phyloP scores from a whole-genome alignment of 2,888 invertebrate species.

The Brachypalpus laphriformis region DNA sequence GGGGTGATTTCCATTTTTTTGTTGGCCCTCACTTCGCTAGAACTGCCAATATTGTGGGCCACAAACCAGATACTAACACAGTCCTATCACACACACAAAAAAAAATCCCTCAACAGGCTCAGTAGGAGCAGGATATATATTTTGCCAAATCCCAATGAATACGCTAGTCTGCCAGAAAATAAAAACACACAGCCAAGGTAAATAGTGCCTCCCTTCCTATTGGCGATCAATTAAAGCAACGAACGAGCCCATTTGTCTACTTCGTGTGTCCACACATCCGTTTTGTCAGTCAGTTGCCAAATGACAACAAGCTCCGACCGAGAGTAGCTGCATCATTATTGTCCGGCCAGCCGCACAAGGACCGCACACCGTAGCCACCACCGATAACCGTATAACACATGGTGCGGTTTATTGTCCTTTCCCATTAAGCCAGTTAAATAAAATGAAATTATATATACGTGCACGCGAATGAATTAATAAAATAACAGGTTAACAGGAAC shows the following conservation, averaged over 20 bases:
- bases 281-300: constrained; percentile 51
- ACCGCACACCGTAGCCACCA: not conserved
- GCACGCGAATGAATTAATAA: constrained; percentile 49
- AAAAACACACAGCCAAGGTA: not conserved
- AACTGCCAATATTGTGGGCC: constrained; percentile 50
- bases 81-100: constrained; percentile 23
- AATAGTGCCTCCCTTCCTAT: constrained; percentile 42
- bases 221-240: constrained; percentile 68
- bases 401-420: constrained; percentile 66
- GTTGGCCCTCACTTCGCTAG: not conserved
- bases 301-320: constrained; percentile 39
- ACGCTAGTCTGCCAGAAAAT: not conserved
- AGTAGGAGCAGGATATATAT: constrained; percentile 6
- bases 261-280: constrained; percentile 64
- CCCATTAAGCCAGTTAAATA: constrained; percentile 58
- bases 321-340: constrained; percentile 46
- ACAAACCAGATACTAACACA: constrained; percentile 48
- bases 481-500: constrained; percentile 15
- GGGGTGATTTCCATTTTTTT: not conserved
- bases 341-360: constrained; percentile 34
- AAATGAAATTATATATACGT: constrained; percentile 29
- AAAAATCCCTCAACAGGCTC: constrained; percentile 2
- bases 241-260: constrained; percentile 66
- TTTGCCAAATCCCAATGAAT: constrained; percentile 17
- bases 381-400: constrained; percentile 55